phyloP scores from a whole-genome alignment of 2,113 vertebrate species.

The Eurypyga helias region DNA sequence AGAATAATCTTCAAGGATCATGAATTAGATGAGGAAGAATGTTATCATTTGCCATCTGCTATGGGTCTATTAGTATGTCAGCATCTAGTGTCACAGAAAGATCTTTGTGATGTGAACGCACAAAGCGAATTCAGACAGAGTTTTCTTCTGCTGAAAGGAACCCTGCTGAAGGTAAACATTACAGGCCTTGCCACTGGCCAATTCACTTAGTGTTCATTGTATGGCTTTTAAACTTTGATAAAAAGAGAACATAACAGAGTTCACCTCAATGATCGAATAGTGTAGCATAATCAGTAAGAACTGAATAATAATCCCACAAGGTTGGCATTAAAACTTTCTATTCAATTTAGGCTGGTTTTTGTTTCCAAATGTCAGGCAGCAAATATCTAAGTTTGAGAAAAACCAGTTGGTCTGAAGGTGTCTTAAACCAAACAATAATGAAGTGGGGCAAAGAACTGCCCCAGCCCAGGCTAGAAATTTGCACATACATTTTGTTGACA shows the following conservation, averaged over 20 bases:
- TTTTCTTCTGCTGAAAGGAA: constrained; percentile 45
- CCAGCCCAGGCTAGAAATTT: constrained; percentile 58
- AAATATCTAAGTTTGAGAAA: constrained; percentile 70
- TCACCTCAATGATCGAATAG: constrained; percentile 39
- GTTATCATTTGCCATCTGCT: constrained; percentile 63
- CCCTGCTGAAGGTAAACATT: not conserved
- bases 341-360: constrained; percentile 67
- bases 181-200: constrained; percentile 45
- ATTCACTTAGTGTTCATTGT: constrained; percentile 5
- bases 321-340: constrained; percentile 88
- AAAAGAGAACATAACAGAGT: not conserved
- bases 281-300: constrained; percentile 21
- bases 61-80: constrained; percentile 8
- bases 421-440: constrained; percentile 59
- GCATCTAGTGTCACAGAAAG: constrained; percentile 33
- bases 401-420: constrained; percentile 43
- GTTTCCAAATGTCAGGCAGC: constrained; percentile 82
- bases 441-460: constrained; percentile 68
- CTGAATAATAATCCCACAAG: constrained; percentile 69
- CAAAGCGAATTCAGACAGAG: constrained; percentile 5
- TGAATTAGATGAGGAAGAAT: constrained; percentile 54
- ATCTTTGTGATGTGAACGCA: not conserved
- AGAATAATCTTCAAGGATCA: constrained; percentile 40
- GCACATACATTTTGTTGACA: not conserved
- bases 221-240: not conserved